Percentiles rank a stretch among this genome's conserved stretches.
These are phyloP conservation scores for Andricus grossulariae DNA, from an alignment of 1,140 invertebrate species.

Conservation along the genomic window DNA sequence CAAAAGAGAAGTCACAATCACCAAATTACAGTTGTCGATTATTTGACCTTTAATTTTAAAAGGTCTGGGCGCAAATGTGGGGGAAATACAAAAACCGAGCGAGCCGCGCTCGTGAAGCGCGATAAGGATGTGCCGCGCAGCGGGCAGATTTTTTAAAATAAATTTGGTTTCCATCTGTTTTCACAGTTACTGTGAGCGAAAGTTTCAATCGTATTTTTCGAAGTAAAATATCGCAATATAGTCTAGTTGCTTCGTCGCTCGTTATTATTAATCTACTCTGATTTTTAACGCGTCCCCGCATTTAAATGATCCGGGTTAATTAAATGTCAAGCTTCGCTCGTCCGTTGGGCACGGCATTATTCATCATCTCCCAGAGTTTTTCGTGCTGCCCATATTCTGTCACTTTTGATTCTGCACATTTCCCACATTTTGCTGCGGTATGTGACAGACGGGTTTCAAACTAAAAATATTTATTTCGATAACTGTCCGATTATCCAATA, in stretches of 20 bases:
- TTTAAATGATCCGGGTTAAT: slow-evolving; percentile 31
- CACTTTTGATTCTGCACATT: slow-evolving; percentile 17
- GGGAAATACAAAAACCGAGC: no score
- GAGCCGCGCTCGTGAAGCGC: no score
- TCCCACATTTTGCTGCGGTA: neutral
- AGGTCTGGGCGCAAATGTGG: no score
- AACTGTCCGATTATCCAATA: neutral
- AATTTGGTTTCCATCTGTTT: no score
- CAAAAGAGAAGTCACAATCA: no score
- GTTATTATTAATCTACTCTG: slow-evolving; percentile 7
- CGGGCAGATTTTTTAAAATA: no score
- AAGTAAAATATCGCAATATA: neutral
- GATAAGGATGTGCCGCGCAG: no score
- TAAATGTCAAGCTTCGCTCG: slow-evolving; percentile 23
- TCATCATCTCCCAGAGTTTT: slow-evolving; percentile 9
- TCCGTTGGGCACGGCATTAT: neutral
- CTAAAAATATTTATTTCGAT: slow-evolving; percentile 15
- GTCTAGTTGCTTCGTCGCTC: neutral
- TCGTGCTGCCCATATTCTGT: slow-evolving; percentile 11
- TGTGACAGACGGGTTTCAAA: neutral
- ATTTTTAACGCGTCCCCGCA: slow-evolving; percentile 3
- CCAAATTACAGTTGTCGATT: no score
- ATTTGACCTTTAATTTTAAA: no score
- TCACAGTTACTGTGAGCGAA: neutral
- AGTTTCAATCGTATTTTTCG: neutral